These are phyloP conservation scores for Pogonomyrmex californicus DNA, from an alignment of 1,140 invertebrate genomes.

Conservation along the genomic window DNA sequence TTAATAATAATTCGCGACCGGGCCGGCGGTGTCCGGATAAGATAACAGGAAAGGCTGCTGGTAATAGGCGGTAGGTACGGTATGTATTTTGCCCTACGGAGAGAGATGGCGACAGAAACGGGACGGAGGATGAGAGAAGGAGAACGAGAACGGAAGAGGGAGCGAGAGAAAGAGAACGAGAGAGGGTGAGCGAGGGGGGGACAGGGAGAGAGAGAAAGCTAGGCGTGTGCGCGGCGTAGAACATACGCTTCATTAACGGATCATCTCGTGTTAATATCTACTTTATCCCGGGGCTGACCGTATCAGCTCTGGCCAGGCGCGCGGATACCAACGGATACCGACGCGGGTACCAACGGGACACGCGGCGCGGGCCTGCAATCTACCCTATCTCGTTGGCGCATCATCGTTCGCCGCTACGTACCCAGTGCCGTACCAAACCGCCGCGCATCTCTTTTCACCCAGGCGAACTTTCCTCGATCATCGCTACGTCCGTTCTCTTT, in stretches of 20 bases:
- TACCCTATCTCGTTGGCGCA: constrained; percentile 79
- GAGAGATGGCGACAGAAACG: constrained; percentile 27
- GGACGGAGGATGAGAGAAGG: constrained; percentile 16
- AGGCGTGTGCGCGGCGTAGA: constrained; percentile 79
- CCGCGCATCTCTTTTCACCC: constrained; percentile 47
- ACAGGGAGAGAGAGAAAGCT: neutral
- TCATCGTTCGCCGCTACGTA: constrained; percentile 72
- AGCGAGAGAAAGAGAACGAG: constrained; percentile 41
- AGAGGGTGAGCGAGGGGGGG: neutral
- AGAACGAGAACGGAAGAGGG: constrained; percentile 24
- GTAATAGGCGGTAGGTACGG: constrained; percentile 84
- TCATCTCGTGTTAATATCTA: constrained; percentile 88
- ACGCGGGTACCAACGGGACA: constrained; percentile 67
- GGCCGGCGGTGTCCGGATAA: constrained; percentile 85
- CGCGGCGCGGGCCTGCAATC: constrained; percentile 76
- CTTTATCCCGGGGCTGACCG: constrained; percentile 86
- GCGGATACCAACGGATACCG: constrained; percentile 71
- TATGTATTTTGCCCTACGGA: constrained; percentile 61
- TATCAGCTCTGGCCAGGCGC: constrained; percentile 83
- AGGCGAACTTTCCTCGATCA: constrained; percentile 49
- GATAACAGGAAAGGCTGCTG: constrained; percentile 87
- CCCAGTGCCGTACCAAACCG: constrained; percentile 57
- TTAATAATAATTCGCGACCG: constrained; percentile 85
- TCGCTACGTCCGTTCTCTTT: constrained; percentile 42
- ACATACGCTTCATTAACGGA: constrained; percentile 88